A percentile compares a stretch with the other conserved stretches of the same genome.
These are phyloP conservation scores for Choloepus hoffmanni DNA, from an alignment of 2,113 vertebrate genomes.

Conservation along the genomic window DNA sequence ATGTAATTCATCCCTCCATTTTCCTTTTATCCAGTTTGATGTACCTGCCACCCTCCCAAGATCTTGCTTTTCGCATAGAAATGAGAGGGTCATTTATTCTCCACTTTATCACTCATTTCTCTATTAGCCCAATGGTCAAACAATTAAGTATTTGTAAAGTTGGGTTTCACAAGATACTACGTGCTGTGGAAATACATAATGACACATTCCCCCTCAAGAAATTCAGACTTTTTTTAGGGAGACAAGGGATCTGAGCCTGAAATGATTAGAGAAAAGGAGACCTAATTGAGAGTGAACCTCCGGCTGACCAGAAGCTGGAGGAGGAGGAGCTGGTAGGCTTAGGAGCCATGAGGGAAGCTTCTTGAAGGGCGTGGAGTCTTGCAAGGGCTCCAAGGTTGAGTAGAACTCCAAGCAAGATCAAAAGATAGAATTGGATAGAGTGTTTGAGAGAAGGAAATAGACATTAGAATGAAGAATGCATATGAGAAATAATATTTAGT, in stretches of 20 bases:
- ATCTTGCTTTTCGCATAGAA: neutral
- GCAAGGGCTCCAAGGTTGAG: neutral
- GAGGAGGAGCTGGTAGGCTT: neutral
- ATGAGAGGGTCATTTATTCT: neutral
- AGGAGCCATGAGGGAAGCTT: neutral
- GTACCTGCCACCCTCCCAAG: neutral
- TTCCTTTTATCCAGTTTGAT: neutral
- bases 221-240: neutral
- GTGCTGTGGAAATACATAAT: neutral
- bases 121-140: neutral
- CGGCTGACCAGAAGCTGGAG: neutral
- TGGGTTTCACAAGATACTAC: neutral
- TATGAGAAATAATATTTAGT: neutral
- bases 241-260: neutral
- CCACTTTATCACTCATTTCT: neutral
- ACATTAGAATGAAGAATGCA: neutral
- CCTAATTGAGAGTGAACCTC: neutral
- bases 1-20: neutral
- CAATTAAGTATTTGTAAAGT: neutral
- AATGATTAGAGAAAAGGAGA: neutral
- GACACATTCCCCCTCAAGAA: neutral
- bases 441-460: neutral
- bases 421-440: neutral
- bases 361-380: neutral
- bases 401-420: slow-evolving; percentile 34